phyloP scores from a whole-genome alignment of 2,113 vertebrate genomes.

The Haliaeetus leucogaster region DNA sequence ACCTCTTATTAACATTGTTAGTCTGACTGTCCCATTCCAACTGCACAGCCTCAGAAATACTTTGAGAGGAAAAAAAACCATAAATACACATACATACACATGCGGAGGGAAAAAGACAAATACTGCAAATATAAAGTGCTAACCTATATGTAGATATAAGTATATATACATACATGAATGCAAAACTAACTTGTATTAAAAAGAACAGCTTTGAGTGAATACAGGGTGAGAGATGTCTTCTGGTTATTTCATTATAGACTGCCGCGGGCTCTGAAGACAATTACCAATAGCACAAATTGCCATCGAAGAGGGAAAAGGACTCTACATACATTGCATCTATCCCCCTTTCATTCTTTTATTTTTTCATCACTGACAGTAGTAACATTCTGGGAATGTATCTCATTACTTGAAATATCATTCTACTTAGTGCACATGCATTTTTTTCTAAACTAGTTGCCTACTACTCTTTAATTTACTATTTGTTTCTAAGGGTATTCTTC shows the following conservation, averaged over 20 bases:
- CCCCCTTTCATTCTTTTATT: background rate
- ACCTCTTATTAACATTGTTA: background rate
- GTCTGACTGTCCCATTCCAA: background rate
- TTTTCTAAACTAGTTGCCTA: background rate
- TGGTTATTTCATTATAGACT: background rate
- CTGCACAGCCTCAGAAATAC: background rate
- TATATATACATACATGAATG: background rate
- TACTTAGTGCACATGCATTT: background rate
- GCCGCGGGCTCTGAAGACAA: background rate
- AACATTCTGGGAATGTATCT: background rate
- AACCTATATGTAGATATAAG: background rate
- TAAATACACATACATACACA: background rate
- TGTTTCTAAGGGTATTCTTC: background rate
- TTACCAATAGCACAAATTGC: background rate
- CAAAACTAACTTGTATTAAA: background rate
- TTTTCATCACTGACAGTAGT: background rate
- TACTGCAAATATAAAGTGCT: background rate
- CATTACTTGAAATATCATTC: background rate
- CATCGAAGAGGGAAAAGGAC: background rate
- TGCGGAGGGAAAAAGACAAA: background rate
- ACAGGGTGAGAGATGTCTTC: background rate
- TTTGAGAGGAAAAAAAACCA: fast-evolving
- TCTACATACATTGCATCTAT: background rate
- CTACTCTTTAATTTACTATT: background rate
- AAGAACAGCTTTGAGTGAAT: background rate